These are phyloP conservation scores for Syngnathus rostellatus DNA, from an alignment of 2,797 vertebrate genomes.

Conservation along the genomic window DNA sequence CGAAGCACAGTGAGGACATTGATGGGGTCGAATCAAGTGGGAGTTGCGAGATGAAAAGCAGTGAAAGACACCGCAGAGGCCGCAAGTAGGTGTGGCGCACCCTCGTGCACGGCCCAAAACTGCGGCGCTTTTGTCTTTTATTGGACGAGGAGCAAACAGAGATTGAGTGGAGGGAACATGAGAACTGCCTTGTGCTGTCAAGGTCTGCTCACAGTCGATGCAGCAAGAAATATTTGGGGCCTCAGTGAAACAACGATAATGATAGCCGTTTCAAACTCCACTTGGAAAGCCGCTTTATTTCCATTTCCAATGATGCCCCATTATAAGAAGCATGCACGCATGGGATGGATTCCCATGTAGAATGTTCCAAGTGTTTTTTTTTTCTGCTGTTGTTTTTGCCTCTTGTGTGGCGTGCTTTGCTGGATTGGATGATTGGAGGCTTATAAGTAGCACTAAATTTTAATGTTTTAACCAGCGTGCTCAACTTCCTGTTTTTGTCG, in stretches of 20 bases:
- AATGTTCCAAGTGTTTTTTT: neutral
- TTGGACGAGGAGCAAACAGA: neutral
- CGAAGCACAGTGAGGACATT: neutral
- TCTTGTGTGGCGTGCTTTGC: neutral
- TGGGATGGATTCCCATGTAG: neutral
- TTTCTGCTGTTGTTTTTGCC: neutral
- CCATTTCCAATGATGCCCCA: neutral
- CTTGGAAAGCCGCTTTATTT: neutral
- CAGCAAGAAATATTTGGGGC: conserved; percentile 1
- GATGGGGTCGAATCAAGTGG: conserved; percentile 15
- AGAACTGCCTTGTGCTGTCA: conserved; percentile 5
- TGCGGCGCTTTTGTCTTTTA: conserved; percentile 12
- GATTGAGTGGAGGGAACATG: conserved; percentile 7
- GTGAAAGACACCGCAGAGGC: conserved; percentile 8
- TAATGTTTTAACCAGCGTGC: neutral
- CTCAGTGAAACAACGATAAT: neutral
- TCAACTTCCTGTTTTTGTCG: neutral
- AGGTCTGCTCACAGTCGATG: neutral
- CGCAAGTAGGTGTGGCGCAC: conserved; percentile 22
- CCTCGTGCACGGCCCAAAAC: conserved; percentile 4
- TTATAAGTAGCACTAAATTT: neutral
- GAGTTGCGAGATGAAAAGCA: conserved; percentile 11
- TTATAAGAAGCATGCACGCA: neutral
- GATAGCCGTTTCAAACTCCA: neutral
- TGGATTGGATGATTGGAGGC: neutral